Percentiles rank a stretch among this genome's conserved stretches.
phyloP scores from a whole-genome alignment of 2,888 invertebrate genomes.

The Phyllotreta striolata region DNA sequence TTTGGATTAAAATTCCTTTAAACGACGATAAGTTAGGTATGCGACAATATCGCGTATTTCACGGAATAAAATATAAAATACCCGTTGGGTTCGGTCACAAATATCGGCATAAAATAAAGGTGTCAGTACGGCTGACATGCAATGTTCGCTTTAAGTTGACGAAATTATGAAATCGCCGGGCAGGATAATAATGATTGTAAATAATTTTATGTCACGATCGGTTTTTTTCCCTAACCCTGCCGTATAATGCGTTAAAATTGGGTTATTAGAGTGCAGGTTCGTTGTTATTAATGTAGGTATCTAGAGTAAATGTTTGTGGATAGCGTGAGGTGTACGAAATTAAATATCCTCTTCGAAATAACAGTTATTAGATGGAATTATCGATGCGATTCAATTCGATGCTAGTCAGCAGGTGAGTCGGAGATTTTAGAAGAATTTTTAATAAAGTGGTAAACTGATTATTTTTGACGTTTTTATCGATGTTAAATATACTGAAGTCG shows the following conservation, averaged over 20 bases:
- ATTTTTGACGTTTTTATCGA: too few species aligned
- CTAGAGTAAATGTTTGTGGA: conserved; percentile 12
- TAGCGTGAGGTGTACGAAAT: conserved; percentile 10
- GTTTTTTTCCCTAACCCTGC: conserved; percentile 21
- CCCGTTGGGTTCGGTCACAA: conserved; percentile 43
- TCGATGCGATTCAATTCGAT: too few species aligned
- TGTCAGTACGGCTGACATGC: conserved; percentile 36
- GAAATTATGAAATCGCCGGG: conserved; percentile 28
- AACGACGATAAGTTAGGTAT: background rate
- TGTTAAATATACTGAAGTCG: too few species aligned
- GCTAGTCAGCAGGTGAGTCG: too few species aligned
- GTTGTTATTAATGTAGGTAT: conserved; percentile 12
- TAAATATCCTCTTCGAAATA: conserved; percentile 5
- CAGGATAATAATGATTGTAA: conserved; percentile 31
- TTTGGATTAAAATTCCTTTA: too few species aligned
- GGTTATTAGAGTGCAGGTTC: conserved; percentile 25
- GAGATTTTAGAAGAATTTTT: too few species aligned
- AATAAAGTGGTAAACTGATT: too few species aligned
- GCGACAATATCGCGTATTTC: background rate
- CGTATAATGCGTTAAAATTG: conserved; percentile 28
- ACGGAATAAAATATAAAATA: conserved; percentile 30
- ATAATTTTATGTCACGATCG: conserved; percentile 28
- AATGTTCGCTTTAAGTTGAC: conserved; percentile 30
- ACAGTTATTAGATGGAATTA: conserved; percentile 2
- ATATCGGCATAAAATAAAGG: conserved; percentile 41